Percentiles rank a stretch among this genome's conserved stretches.
phyloP scores from a whole-genome alignment of 1,140 invertebrate species.

The Drosophila suzukii region DNA sequence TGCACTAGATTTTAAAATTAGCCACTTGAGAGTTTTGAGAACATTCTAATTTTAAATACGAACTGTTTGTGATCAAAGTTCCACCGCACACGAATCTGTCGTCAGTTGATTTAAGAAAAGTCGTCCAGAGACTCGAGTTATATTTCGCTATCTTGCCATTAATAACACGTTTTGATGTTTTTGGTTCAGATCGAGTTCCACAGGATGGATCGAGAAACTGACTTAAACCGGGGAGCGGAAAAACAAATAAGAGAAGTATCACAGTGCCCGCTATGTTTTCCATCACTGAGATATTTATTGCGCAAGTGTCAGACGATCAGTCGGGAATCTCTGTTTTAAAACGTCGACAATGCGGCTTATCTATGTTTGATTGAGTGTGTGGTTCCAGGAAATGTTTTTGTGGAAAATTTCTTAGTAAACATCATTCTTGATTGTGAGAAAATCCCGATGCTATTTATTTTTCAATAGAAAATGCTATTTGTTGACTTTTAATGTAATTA shows the following conservation, averaged over 20 bases:
- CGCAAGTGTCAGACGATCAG: not conserved
- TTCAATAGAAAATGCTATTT: too few relatives aligned
- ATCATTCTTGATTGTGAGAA: too few relatives aligned
- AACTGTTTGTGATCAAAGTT: constrained; percentile 5
- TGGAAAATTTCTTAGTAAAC: not conserved
- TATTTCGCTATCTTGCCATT: not conserved
- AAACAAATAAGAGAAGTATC: not conserved
- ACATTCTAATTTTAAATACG: not conserved
- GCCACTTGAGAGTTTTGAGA: too few relatives aligned
- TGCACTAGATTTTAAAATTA: too few relatives aligned
- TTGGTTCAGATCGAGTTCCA: not conserved
- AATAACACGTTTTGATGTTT: not conserved
- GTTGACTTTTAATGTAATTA: too few relatives aligned
- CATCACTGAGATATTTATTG: not conserved
- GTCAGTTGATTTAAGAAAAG: not conserved
- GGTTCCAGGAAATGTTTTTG: not conserved
- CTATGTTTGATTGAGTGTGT: too few relatives aligned
- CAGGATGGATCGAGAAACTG: not conserved
- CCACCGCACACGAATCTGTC: not conserved
- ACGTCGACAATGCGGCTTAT: not conserved
- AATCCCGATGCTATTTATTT: too few relatives aligned
- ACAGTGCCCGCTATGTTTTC: too few relatives aligned
- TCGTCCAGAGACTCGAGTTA: constrained; percentile 4
- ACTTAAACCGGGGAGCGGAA: not conserved
- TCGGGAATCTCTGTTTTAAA: not conserved